Evolutionary conservation across 2,113 vertebrate genomes (phyloP).

Genomic region (Gavia stellata): DNA sequence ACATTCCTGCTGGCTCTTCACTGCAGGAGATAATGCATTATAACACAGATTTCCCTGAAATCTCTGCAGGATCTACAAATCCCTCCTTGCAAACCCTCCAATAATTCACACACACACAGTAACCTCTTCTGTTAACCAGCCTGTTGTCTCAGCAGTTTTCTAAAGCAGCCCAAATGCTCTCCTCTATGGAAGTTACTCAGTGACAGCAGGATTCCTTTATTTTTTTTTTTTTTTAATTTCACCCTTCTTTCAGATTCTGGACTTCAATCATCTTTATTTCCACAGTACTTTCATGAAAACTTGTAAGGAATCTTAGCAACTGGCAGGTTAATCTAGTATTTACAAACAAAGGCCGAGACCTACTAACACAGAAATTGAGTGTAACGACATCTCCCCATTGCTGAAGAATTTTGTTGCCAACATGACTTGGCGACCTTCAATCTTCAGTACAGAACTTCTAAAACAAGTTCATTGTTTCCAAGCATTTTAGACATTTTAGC

Average conservation of each 20-base stretch:
- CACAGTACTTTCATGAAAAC: background rate
- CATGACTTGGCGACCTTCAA: background rate
- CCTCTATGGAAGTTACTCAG: background rate
- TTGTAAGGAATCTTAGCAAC: background rate
- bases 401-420: background rate
- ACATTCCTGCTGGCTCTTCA: constrained; percentile 27
- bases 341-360: background rate
- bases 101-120: background rate
- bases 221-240: background rate
- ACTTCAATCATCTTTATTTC: background rate
- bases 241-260: background rate
- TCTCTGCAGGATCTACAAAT: constrained; percentile 43
- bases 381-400: background rate
- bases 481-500: background rate
- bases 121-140: background rate
- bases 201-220: background rate
- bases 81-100: constrained; percentile 1
- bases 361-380: background rate
- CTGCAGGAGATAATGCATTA: background rate
- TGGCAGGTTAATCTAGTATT: background rate
- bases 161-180: background rate
- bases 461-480: background rate
- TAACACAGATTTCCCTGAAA: constrained; percentile 37
- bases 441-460: background rate
- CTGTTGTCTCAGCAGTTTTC: background rate